Conservation (phyloP, 2,888 invertebrate species). For the Pilophorus perplexus region DNA sequence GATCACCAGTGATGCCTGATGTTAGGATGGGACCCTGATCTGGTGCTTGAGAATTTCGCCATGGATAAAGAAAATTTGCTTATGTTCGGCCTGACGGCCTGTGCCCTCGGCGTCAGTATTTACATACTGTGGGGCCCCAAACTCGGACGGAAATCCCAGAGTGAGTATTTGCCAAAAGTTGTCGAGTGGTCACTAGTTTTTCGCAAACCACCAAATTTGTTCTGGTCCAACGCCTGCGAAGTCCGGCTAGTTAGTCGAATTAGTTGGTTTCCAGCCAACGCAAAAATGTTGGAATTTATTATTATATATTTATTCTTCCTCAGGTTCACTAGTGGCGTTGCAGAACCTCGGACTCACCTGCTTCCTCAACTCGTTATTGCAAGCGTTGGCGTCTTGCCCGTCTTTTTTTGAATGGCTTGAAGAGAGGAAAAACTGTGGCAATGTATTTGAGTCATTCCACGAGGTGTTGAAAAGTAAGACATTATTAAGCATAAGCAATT, state of each 20-base stretch:
- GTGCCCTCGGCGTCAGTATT: slow-evolving; percentile 74
- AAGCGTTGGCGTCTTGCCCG: slow-evolving; percentile 84
- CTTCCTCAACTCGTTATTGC: slow-evolving; percentile 86
- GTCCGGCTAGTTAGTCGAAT: no score
- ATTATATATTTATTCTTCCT: slow-evolving; percentile 38
- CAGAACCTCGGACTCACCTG: slow-evolving; percentile 91
- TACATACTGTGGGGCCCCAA: slow-evolving; percentile 81
- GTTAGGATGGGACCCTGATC: background rate
- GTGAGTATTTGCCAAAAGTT: background rate
- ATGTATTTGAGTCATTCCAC: slow-evolving; percentile 65
- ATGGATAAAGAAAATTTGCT: slow-evolving; percentile 41
- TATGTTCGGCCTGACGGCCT: slow-evolving; percentile 47
- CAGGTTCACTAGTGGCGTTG: slow-evolving; percentile 76
- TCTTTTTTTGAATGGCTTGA: slow-evolving; percentile 80
- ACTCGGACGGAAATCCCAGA: slow-evolving; percentile 56
- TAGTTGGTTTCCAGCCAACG: no score
- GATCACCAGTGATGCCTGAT: background rate
- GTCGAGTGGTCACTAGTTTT: no score
- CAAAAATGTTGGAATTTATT: background rate
- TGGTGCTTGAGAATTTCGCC: background rate
- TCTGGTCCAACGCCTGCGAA: no score
- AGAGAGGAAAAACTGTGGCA: slow-evolving; percentile 62
- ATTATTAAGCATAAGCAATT: no score
- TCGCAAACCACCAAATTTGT: no score
- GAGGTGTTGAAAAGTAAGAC: slow-evolving; percentile 44